Base-by-base conservation (phyloP, 2,888 invertebrate species). In the Limnephilus rhombicus region DNA sequence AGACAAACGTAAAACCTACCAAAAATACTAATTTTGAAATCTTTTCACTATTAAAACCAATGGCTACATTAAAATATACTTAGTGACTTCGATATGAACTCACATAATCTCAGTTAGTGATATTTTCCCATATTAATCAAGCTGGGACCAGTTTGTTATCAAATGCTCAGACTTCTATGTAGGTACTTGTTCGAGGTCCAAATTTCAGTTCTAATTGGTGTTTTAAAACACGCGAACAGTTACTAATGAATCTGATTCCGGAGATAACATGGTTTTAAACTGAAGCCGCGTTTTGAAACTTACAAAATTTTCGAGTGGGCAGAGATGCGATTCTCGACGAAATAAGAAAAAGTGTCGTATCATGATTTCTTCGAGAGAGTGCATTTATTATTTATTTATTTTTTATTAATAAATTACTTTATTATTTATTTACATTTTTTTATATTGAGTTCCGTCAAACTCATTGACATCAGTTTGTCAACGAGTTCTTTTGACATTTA, bases 151-250 rank as follows among this genome's bases (percentile, higher is more conserved):
- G 53, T 68, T 68, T 24, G 53, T 24, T 68, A 68, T 68, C 53
- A 68, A 18, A 68, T 24, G 53, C 53, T 68, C 24, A 24, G 53
- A 24, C 53, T 24, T 24, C 53, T 68, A 68, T 11, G 12, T 45
- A 11, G 1, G 11, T 45, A 9, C 53, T 68, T 18, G 53, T 68
- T 37, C 83, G 13, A 37, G 37, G 34, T 18, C 18, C 83, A 37
- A 37, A 15, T 83, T 34, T 83, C 83, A 31, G 11, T 34, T 83
- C 83, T 83, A 83, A 83, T 83, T 83, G 83, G 83, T 34, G 83
- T 83, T 83, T 34, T 34, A 15, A 37, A 29, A 83, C 83, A 34
- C 34, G 83, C 15, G 83, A 83, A 29, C 83, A 83, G 18, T 34
- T 29, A 83, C 83, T 18, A 83, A 83, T 83, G 29, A 31, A 31